A percentile compares a stretch with the other conserved stretches of the same genome.
These are phyloP conservation scores for Melanostoma scalare DNA, from an alignment of 2,888 invertebrate genomes.

Conservation along the genomic window DNA sequence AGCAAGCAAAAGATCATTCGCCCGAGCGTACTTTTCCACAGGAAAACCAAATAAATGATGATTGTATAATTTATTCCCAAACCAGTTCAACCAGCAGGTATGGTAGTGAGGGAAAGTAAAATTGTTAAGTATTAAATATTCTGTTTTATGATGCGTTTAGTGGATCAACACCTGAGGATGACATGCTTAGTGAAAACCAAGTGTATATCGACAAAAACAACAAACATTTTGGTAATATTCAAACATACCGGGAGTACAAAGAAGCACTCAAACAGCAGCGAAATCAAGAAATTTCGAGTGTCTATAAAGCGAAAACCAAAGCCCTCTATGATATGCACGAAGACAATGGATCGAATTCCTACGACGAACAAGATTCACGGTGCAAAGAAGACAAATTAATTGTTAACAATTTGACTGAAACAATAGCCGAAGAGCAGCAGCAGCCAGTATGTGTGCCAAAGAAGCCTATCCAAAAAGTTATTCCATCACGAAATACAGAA, in stretches of 20 bases:
- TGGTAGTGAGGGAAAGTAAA: background rate
- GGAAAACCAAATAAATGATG: slow-evolving; percentile 38
- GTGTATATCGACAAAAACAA: slow-evolving; percentile 78
- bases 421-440: slow-evolving; percentile 2
- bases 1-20: slow-evolving; percentile 28
- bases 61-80: slow-evolving; percentile 75
- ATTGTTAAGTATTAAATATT: background rate
- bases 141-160: slow-evolving; percentile 45
- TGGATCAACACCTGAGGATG: slow-evolving; percentile 80
- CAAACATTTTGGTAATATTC: slow-evolving; percentile 80
- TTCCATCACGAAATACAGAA: slow-evolving; percentile 87
- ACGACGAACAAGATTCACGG: slow-evolving; percentile 74
- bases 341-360: slow-evolving; percentile 66
- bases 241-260: slow-evolving; percentile 89
- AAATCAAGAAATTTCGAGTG: slow-evolving; percentile 87
- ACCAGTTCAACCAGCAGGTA: slow-evolving; percentile 79
- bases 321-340: slow-evolving; percentile 76
- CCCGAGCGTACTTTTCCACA: slow-evolving; percentile 36
- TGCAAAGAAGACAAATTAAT: slow-evolving; percentile 69
- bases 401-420: slow-evolving; percentile 25
- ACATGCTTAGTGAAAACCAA: slow-evolving; percentile 77
- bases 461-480: slow-evolving; percentile 90
- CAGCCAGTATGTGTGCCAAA: slow-evolving; percentile 79
- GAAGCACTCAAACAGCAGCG: slow-evolving; percentile 93
- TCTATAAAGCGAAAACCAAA: slow-evolving; percentile 85